Evolutionary conservation across 2,888 invertebrate genomes (phyloP).

Genomic region (Brachypterus glaber): DNA sequence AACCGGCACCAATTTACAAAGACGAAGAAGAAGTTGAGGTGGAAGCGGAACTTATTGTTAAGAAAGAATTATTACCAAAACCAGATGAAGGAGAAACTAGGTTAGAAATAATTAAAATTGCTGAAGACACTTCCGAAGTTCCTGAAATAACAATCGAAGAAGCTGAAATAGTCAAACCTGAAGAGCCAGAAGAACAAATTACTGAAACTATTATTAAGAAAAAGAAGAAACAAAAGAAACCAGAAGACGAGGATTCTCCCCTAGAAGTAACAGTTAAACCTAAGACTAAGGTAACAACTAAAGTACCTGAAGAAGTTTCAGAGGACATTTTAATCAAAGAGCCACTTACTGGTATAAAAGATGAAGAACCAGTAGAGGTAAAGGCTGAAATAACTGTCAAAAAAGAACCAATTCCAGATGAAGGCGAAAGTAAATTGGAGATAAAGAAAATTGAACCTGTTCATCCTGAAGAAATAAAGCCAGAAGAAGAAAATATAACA

Average conservation of each 20-base stretch:
- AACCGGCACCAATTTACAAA: constrained; percentile 27
- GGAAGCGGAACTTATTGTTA: constrained; percentile 43
- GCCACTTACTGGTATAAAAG: no score
- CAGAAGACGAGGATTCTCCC: constrained; percentile 14
- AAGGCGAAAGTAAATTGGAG: background rate
- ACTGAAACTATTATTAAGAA: constrained; percentile 33
- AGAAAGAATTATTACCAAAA: constrained; percentile 38
- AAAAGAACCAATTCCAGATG: background rate
- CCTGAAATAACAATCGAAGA: constrained; percentile 38
- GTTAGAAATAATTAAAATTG: constrained; percentile 42
- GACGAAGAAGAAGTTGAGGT: constrained; percentile 20
- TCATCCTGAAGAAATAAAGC: background rate
- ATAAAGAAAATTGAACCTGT: background rate
- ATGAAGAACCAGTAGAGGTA: background rate
- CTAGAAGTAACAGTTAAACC: constrained; percentile 20
- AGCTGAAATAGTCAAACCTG: constrained; percentile 32
- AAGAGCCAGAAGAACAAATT: constrained; percentile 18
- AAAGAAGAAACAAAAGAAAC: constrained; percentile 21
- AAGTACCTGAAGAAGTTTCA: background rate
- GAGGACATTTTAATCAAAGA: background rate
- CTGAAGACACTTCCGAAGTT: constrained; percentile 33
- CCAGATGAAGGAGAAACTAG: constrained; percentile 43
- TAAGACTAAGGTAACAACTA: background rate
- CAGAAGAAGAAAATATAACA: background rate
- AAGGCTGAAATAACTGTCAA: background rate